Evolutionary conservation across 2,888 invertebrate species (phyloP), one percentile per base, ranked within the genome.

Genomic region (Coelinius sp.): DNA sequence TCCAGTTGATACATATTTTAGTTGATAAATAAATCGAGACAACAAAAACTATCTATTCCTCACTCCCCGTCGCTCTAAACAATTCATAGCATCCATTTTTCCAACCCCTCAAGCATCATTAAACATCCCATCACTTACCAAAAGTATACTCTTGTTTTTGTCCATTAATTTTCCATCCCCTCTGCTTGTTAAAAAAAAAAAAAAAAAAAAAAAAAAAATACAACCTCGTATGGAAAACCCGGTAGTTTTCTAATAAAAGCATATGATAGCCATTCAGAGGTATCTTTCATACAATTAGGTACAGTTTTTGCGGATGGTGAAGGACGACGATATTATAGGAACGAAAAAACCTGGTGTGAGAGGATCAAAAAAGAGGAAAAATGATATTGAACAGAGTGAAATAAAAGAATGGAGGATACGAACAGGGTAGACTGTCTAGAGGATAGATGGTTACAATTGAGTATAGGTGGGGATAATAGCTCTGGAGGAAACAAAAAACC

Each of bases 211-310:
- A 74, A 53, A 53, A 7, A 53, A 53, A 24, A 24, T 24, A 53
- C 25, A 24, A 53, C n/a, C 2, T 53, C 52, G 22, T 24, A 52
- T 24, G 52, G 12, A 24, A 44, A 31, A 25, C 49, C 27, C 49
- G 25, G 8, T 24, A 12, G 8, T 53, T 10, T 53, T 49, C 20
- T 49, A 17, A n/a, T n/a, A n/a, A 44, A 44, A 53, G 24, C 2
- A 53, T n/a, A 53, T 24, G 24, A 3, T 53, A 5, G 24, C 5
- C 46, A 35, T 68, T 70, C 52, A 68, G 76, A 79, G 44, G 79
- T 81, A 82, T 82, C 80, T 82, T 83, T 84, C 79, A 85, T 80
- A 80, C 85, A 85, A 85, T 86, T 86, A 85, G 27, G 56, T 79
- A 79, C 44, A 44, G n/a, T 77, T 85, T 85, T 85, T 85, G 80